Evolutionary conservation across 2,113 vertebrate species (phyloP), one percentile per base, ranked within the genome.

Genomic region (Rhinoderma darwinii): DNA sequence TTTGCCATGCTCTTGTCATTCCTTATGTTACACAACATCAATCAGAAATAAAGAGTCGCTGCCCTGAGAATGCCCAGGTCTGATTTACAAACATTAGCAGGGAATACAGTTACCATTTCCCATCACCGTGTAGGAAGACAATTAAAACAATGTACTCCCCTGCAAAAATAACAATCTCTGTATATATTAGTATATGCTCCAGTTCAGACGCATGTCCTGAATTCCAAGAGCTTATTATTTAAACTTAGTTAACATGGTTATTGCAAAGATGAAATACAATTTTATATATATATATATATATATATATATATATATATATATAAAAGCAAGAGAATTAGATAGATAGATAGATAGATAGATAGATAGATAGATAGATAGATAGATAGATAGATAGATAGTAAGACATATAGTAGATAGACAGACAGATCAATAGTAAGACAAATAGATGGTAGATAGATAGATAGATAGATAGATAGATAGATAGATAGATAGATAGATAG

Each of bases 21-120:
- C 93, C 94, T 94, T 93, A 94, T 96, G 95, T 93, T 96, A 93
- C 95, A 94, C 93, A 92, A 93, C 96, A 96, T 97, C 96, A 95
- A 95, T 96, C 96, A 97, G 89, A 93, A 93, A 92, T 92, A 93
- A 91, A 92, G 92, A 94, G 93, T 92, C 92, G 90, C 90, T 95
- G 95, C 95, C 95, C 95, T 94, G 92, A 93, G 92, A 90, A 91
- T 92, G 95, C 96, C 95, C 90, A 89, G 91, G 93, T 92, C 96
- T 96, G 95, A 95, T 96, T 96, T 95, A 96, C 95, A 96, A 95
- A 96, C 95, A 96, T 96, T 96, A 96, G 95, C 95, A 95, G 95
- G 94, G 95, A 96, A 96, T 95, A 95, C 83, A 94, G 95, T 96
- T 95, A 95, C 95, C 95, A 91, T 76, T 80, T 89, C 88, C 88